Evolutionary conservation across 2,888 invertebrate genomes (phyloP), one percentile per base, ranked within the genome.

Genomic region (Taenaris catops): DNA sequence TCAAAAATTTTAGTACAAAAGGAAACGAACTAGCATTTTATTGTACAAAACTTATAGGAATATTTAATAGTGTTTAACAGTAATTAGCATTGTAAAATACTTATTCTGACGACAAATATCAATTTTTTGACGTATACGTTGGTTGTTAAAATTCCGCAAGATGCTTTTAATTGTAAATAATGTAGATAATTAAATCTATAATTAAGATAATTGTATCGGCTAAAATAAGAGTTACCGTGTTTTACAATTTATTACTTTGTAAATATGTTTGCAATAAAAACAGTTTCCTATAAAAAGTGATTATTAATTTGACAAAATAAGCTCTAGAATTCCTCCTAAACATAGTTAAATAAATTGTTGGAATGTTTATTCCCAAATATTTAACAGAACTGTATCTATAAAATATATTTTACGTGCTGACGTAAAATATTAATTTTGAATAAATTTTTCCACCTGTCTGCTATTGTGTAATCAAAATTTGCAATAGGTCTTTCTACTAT

Each of bases 101-200:
- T 64, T 62, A 58, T 53, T 54, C 59, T 48, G 41, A 58, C 55
- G n/a, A n/a, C n/a, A 55, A 47, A 27, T 25, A 35, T n/a, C n/a
- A n/a, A 55, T 6, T 33, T 18, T 25, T 21, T 19, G 14, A n/a
- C n/a, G n/a, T n/a, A n/a, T n/a, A n/a, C n/a, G n/a, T n/a, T 18
- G 10, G 9, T 29, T 10, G 26, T 21, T 25, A 12, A 21, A 32
- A 24, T 26, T 36, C 16, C 14, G 21, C 26, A 35, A 26, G 10
- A 36, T 29, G 42, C 27, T 31, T 25, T 42, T 33, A 53, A 39
- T 48, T 80, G 79, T 81, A 81, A 73, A 80, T 79, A 81, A 63
- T 72, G 65, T 74, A 69, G 58, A 66, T 52, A 47, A 59, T 23
- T 12, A 17, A 12, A 3, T n/a, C n/a, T n/a, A 80, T 79, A 81